Evolutionary conservation across 2,797 vertebrate species (phyloP), one percentile per base, ranked within the genome.

Genomic region (Anisognathus igniventris): DNA sequence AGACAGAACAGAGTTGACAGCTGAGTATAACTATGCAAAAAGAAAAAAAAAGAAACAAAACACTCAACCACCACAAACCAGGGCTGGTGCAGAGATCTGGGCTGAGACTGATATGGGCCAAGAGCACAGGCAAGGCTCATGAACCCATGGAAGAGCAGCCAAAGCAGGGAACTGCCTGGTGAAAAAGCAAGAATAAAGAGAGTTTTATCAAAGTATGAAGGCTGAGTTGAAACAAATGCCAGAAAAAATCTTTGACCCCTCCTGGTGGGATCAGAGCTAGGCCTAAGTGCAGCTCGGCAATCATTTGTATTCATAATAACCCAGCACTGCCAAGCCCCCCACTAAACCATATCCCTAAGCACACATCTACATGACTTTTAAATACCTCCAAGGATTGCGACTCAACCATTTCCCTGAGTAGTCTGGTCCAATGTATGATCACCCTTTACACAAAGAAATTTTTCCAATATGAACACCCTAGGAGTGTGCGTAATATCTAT

Each of bases 401-500:
- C 9, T 54, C 64, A 68, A 25, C 14, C 30, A 40, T n/a, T 33
- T 40, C 48, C 24, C 33, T 40, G 21, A 68, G 21, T 7, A 61
- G 33, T n/a, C 24, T 61, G 40, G 40, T 40, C 33, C 30, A 47
- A 33, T 40, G 47, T 25, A 61, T 61, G 33, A 21, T 6, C 33
- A 47, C 9, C 2, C 14, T 17, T 33, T 33, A n/a, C 10, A 42
- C 12, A 23, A 65, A 65, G 51, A 37, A 50, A 21, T 44, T 50
- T 87, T n/a, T 72, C 50, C 24, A 31, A 4, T 44, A 23, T 4
- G 6, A 57, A 19, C 14, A 57, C 11, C 16, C 19, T 5, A 19
- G 19, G 20, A 71, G 22, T 4, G 2, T 71, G 13, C 30, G 39
- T 2, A 53, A 3, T 15, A 53, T 3, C n/a, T 5, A 22, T 1